Evolutionary conservation across 2,797 vertebrate species (phyloP).

Genomic region (Gallinago solitaria): DNA sequence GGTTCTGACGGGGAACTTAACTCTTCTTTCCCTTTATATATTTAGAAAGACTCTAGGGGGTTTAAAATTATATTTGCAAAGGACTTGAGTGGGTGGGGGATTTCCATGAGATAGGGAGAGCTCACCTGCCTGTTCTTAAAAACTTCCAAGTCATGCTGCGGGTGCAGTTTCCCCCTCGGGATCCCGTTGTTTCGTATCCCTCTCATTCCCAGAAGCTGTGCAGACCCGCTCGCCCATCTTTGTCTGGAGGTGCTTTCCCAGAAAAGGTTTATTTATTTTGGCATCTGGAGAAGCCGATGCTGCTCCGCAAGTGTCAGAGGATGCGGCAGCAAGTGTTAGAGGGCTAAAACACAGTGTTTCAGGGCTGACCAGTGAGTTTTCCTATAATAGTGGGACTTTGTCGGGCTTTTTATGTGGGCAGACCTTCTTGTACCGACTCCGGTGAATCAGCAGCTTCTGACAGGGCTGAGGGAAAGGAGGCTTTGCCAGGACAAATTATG

Average conservation of each 20-base stretch:
- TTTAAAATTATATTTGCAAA: not conserved
- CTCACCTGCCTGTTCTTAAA: not conserved
- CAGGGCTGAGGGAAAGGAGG: slow-evolving; percentile 16
- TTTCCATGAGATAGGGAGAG: not conserved
- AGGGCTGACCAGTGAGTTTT: not conserved
- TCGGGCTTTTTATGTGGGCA: slow-evolving; percentile 45
- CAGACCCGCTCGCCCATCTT: rapidly evolving
- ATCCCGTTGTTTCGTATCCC: not conserved
- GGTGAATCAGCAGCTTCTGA: slow-evolving; percentile 60
- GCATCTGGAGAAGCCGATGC: not conserved
- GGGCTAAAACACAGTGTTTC: slow-evolving; percentile 43
- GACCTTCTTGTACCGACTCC: not conserved
- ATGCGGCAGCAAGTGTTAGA: slow-evolving; percentile 45
- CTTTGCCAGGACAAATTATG: slow-evolving; percentile 41
- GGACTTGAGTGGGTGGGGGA: not conserved
- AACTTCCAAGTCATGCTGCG: not conserved
- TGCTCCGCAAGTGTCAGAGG: not conserved
- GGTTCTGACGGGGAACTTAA: not conserved
- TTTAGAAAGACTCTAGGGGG: not conserved
- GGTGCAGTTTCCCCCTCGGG: rapidly evolving
- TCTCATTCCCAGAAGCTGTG: not conserved
- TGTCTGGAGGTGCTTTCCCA: not conserved
- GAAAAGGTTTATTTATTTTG: not conserved
- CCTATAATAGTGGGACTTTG: slow-evolving; percentile 21
- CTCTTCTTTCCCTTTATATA: not conserved